Evolutionary conservation across 1,140 invertebrate species (phyloP).

Genomic region (Lasioglossum albipes): DNA sequence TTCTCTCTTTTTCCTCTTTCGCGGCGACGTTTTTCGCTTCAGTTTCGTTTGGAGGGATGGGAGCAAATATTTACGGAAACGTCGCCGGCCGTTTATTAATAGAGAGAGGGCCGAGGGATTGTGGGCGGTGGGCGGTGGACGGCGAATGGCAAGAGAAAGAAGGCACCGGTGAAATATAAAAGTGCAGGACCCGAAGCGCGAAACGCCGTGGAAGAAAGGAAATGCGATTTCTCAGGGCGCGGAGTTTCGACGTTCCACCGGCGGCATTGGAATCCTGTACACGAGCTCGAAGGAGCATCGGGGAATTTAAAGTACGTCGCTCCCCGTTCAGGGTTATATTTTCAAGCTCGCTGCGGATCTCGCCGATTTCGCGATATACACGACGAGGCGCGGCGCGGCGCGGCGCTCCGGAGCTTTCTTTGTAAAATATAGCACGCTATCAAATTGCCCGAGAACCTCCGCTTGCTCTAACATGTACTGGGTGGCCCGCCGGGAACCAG

Average conservation of each 20-base stretch:
- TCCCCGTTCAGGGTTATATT: slow-evolving; percentile 50
- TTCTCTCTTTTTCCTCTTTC: neutral
- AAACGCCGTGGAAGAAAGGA: slow-evolving; percentile 24
- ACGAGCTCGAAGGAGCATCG: slow-evolving; percentile 52
- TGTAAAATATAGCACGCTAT: slow-evolving; percentile 54
- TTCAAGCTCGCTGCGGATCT: slow-evolving; percentile 51
- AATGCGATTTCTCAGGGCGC: slow-evolving; percentile 31
- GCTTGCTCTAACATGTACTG: neutral
- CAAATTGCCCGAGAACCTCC: slow-evolving; percentile 46
- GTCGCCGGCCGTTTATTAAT: slow-evolving; percentile 36
- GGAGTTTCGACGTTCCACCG: neutral
- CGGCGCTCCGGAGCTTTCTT: slow-evolving; percentile 35
- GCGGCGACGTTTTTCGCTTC: slow-evolving; percentile 19
- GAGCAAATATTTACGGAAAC: slow-evolving; percentile 42
- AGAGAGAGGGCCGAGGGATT: neutral
- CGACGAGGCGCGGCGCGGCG: neutral
- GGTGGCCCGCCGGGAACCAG: slow-evolving; percentile 1
- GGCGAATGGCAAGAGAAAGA: neutral
- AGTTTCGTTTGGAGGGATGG: neutral
- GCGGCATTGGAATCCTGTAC: slow-evolving; percentile 39
- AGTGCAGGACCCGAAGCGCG: slow-evolving; percentile 17
- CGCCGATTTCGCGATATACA: slow-evolving; percentile 59
- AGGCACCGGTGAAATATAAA: slow-evolving; percentile 8
- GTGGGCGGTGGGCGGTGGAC: too few species aligned
- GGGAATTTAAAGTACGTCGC: slow-evolving; percentile 48